phyloP scores from a whole-genome alignment of 2,113 vertebrate species.

The Serilophus lunatus region DNA sequence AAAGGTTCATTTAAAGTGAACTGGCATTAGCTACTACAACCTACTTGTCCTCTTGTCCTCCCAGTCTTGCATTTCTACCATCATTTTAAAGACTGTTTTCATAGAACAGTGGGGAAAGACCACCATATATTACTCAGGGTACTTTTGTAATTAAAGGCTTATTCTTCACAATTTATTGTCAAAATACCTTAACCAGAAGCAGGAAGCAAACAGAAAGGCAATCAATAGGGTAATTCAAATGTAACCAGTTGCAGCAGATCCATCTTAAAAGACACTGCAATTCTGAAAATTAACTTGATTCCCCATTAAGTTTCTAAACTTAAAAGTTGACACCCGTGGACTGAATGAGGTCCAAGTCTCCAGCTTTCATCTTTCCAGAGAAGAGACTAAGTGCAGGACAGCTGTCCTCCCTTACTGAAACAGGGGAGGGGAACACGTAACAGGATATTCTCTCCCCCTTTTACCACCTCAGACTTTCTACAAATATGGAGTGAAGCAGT shows the following conservation, averaged over 20 bases:
- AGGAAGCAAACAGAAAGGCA: background rate
- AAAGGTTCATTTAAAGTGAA: background rate
- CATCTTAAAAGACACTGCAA: background rate
- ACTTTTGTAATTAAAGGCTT: background rate
- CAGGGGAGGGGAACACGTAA: accelerated
- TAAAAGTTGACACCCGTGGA: background rate
- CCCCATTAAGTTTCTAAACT: background rate
- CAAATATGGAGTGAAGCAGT: background rate
- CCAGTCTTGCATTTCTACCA: background rate
- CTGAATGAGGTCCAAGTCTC: background rate
- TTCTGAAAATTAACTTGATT: background rate
- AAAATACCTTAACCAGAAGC: background rate
- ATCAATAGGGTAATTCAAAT: background rate
- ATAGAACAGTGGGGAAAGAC: background rate
- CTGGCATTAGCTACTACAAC: background rate
- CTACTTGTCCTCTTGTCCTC: background rate
- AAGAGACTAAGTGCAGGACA: background rate
- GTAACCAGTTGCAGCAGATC: background rate
- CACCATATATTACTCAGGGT: background rate
- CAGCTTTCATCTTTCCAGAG: background rate
- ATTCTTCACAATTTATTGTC: background rate
- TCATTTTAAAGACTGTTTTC: background rate
- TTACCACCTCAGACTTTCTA: background rate
- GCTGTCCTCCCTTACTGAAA: background rate
- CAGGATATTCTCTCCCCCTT: background rate